phyloP scores from a whole-genome alignment of 2,113 vertebrate species.

The Chamaetylas fuelleborni region DNA sequence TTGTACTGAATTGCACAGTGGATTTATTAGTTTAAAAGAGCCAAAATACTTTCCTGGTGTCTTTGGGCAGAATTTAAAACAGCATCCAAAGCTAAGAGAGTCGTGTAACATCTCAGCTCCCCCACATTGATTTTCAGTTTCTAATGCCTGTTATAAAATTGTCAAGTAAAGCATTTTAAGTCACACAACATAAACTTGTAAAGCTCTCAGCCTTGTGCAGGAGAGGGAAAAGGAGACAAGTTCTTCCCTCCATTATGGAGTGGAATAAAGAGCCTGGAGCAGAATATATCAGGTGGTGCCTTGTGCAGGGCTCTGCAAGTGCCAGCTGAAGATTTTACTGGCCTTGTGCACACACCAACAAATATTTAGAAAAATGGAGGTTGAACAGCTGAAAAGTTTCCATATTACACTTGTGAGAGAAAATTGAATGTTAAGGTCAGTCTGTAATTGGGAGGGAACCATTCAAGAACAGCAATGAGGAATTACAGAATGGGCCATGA shows the following conservation, averaged over 20 bases:
- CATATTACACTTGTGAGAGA: background rate
- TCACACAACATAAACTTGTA: background rate
- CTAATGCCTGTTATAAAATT: background rate
- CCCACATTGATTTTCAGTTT: background rate
- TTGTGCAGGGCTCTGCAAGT: background rate
- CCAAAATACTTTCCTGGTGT: background rate
- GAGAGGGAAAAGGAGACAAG: background rate
- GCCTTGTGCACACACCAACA: background rate
- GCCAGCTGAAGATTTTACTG: background rate
- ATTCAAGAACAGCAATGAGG: background rate
- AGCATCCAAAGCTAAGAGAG: background rate
- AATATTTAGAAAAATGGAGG: background rate
- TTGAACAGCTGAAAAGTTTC: background rate
- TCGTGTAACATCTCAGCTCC: background rate
- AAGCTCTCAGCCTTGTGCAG: background rate
- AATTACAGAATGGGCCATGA: background rate
- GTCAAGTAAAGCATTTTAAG: background rate
- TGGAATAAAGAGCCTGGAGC: background rate
- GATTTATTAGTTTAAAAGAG: background rate
- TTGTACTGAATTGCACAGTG: background rate
- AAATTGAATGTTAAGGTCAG: background rate
- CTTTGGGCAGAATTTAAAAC: background rate
- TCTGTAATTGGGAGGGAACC: background rate
- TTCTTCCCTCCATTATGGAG: background rate
- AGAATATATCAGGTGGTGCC: accelerated